A percentile compares a stretch with the other conserved stretches of the same genome.
Conservation (phyloP, 2,113 vertebrate genomes). For the Peromyscus californicus region DNA sequence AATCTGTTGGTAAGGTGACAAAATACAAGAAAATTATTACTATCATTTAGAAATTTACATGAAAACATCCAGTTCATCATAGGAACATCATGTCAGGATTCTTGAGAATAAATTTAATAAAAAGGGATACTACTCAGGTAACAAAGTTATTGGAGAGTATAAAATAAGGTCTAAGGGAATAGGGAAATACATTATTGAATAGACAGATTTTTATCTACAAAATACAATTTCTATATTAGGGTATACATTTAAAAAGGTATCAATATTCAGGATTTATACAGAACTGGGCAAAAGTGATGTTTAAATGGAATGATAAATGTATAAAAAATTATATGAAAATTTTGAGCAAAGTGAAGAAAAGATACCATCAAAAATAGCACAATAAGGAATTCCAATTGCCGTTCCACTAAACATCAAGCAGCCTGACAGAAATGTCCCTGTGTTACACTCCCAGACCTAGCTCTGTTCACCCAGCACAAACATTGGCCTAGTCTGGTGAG, state of each 20-base stretch:
- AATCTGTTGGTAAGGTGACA: background rate
- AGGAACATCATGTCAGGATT: constrained; percentile 21
- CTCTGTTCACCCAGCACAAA: background rate
- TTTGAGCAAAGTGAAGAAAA: constrained; percentile 5
- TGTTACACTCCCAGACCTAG: background rate
- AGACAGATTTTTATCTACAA: constrained; percentile 15
- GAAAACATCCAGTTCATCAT: background rate
- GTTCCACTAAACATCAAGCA: background rate
- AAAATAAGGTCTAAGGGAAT: background rate
- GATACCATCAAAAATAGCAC: background rate
- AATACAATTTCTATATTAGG: background rate
- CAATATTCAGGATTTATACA: constrained; percentile 1
- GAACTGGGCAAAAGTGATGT: background rate
- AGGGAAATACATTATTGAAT: background rate
- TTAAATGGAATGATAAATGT: constrained; percentile 33
- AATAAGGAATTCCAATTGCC: background rate
- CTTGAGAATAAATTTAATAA: background rate
- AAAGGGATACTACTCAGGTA: background rate
- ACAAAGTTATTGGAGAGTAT: constrained; percentile 4
- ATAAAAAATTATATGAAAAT: background rate
- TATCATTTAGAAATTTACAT: constrained; percentile 18
- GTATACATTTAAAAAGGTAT: background rate
- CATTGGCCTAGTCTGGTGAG: background rate
- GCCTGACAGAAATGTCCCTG: background rate
- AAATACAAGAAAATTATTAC: background rate